Percentiles rank a stretch among this genome's conserved stretches.
These are phyloP conservation scores for Camelus dromedarius DNA, from an alignment of 2,113 vertebrate species.

Conservation along the genomic window DNA sequence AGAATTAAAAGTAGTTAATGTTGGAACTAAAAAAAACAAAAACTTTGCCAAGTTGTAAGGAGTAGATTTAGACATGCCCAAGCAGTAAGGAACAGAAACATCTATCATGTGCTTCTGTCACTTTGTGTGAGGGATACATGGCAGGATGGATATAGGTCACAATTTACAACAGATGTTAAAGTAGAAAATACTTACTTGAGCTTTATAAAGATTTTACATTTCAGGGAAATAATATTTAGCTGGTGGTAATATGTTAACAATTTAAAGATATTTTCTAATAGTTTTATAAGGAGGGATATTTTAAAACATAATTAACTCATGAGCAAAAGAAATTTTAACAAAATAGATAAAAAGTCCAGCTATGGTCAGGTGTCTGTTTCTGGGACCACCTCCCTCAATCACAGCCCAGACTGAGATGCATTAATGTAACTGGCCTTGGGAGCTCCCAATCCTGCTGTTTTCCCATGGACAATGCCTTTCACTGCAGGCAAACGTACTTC, in stretches of 20 bases:
- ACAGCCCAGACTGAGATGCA: neutral
- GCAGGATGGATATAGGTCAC: neutral
- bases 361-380: neutral
- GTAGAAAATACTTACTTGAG: neutral
- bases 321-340: neutral
- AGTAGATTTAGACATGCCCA: neutral
- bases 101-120: neutral
- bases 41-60: conserved; percentile 51
- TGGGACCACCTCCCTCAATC: neutral
- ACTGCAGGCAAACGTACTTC: neutral
- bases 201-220: neutral
- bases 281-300: neutral
- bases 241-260: neutral
- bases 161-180: conserved; percentile 58
- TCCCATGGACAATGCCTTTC: neutral
- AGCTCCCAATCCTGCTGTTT: neutral
- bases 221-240: neutral
- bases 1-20: conserved; percentile 72
- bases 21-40: neutral
- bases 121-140: neutral
- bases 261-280: conserved; percentile 29
- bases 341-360: neutral
- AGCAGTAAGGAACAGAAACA: conserved; percentile 20
- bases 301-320: neutral
- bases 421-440: rapidly evolving